Base-by-base conservation (phyloP, 2,888 invertebrate species). In the Epinotia bilunana region DNA sequence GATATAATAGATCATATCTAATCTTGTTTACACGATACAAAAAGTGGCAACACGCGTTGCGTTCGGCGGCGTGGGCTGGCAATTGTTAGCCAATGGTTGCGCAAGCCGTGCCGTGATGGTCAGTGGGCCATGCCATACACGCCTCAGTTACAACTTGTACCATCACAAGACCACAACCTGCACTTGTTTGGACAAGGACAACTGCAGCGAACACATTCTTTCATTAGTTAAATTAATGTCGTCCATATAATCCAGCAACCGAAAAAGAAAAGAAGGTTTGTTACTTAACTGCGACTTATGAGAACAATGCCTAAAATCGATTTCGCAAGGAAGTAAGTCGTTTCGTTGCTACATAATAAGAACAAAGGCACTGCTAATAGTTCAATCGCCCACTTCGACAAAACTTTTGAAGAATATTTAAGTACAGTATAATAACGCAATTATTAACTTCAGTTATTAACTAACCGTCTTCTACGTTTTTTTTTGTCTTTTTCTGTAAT, bases 61-160 rank as follows among this genome's bases (percentile, higher is more conserved):
- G 80, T 83, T 78, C 80, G 78, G 46, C 73, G 70, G 49, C 46
- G 33, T 63, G 63, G 49, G 68, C 64, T 58, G 60, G 72, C 63
- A 76, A 69, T 73, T 73, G 63, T 89, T 88, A 83, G 84, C 79
- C 82, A 89, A 88, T 80, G 81, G 83, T 90, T 90, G 86, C 83
- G 89, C 82, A 90, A 90, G 82, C 73, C 76, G 73, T 72, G 82
- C 73, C 76, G 73, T 72, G 86, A 88, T 87, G 89, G 89, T 83
- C 88, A 86, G 86, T 78, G 76, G 77, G 77, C 77, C 83, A 82
- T 88, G 88, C 84, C 87, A 87, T 88, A 90, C 83, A 79, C 81
- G 74, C 64, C 49, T 70, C n/a, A 70, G 61, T 11, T 65, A 55
- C 62, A 7, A 62, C 43, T 69, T 61, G 20, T 55, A 46, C 0